These are phyloP conservation scores for Campaea margaritaria DNA, from an alignment of 2,888 invertebrate species.

Conservation along the genomic window DNA sequence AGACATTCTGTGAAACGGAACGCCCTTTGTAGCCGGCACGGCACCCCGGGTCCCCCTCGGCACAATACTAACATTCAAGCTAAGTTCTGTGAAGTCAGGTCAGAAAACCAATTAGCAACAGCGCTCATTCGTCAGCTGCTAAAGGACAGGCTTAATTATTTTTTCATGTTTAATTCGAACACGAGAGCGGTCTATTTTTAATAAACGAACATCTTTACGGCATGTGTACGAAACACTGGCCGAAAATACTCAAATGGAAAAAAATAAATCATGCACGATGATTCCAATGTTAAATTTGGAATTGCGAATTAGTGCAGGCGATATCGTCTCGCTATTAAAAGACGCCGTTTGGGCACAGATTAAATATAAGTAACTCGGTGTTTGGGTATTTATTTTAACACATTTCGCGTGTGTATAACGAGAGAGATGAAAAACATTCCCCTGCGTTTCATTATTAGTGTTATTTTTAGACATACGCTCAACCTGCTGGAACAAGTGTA, in stretches of 20 bases:
- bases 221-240: constrained; percentile 62
- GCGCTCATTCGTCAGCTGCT: constrained; percentile 63
- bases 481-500: constrained; percentile 81
- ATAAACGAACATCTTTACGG: constrained; percentile 63
- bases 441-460: constrained; percentile 83
- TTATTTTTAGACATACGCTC: constrained; percentile 80
- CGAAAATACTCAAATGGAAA: constrained; percentile 59
- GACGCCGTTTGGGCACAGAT: constrained; percentile 67
- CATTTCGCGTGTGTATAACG: constrained; percentile 82
- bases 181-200: constrained; percentile 58
- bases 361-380: constrained; percentile 41
- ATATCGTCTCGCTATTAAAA: constrained; percentile 81
- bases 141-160: constrained; percentile 56
- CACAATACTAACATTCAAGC: constrained; percentile 58
- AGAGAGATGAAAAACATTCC: constrained; percentile 84
- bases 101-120: constrained; percentile 68
- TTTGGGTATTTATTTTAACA: constrained; percentile 84
- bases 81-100: constrained; percentile 65
- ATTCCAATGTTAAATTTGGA: constrained; percentile 70
- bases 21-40: constrained; percentile 66
- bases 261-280: constrained; percentile 74
- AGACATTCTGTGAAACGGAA: constrained; percentile 76
- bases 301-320: constrained; percentile 79
- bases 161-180: constrained; percentile 58
- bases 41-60: constrained; percentile 55